Evolutionary conservation across 2,113 vertebrate species (phyloP), one percentile per base, ranked within the genome.

Genomic region (Tapirus terrestris): DNA sequence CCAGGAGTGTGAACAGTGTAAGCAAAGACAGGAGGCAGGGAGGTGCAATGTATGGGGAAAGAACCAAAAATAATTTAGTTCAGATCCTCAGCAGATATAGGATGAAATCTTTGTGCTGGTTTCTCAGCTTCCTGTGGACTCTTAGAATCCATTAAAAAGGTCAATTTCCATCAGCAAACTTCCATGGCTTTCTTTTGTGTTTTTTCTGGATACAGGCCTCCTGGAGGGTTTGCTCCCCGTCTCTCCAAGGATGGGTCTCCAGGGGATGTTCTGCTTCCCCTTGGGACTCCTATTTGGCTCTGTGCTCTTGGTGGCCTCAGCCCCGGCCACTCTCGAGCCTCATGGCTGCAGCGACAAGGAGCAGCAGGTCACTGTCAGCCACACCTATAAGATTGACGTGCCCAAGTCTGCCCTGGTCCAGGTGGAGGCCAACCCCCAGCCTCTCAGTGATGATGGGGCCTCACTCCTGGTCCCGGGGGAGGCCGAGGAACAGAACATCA

Each of bases 361-460:
- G 33, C 98, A 99, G 75, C 99, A 98, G 96, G 98, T 99, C 97
- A 99, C 99, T 5, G 99, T 99, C 98, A 99, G 99, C 98, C 99
- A 99, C 21, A 98, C 99, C 94, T 99, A 99, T 97, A 99, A 99
- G 97, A 99, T 98, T 4, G 99, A 99, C 4, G 67, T 99, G 87
- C 99, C 99, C 2, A 98, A 98, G 3, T 98, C 98, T 1, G 98
- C 99, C 21, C 97, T 98, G 95, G 98, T 99, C 94, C 99, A 99
- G 87, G 96, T 99, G 73, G 98, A 98, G n/a, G 93, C 98, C 2
- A 98, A 99, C 92, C 97, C 68, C 0, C 88, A 98, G 56, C 97
- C 99, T 27, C 97, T 97, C 13, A 96, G 98, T 51, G 98, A 99
- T 2, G 94, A 98, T 43, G 98, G 93, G 13, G 68, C 98, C 81